Percentiles rank a stretch among this genome's conserved stretches.
phyloP scores from a whole-genome alignment of 2,113 vertebrate species.

The Dicentrarchus labrax region DNA sequence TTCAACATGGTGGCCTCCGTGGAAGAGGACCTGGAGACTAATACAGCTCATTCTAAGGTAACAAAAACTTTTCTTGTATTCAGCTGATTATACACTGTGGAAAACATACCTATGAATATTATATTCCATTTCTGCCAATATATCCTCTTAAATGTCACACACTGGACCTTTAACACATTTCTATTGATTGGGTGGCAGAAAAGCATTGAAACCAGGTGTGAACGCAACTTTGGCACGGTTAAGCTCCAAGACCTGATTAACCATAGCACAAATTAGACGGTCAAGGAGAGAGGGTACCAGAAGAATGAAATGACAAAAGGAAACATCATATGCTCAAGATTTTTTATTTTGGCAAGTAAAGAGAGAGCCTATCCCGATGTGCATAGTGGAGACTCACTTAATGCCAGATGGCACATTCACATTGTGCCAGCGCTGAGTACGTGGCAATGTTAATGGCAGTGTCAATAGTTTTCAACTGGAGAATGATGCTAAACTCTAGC shows the following conservation, averaged over 20 bases:
- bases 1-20: too few relatives aligned
- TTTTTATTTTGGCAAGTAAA: constrained; percentile 8
- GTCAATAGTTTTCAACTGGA: not conserved
- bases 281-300: not conserved
- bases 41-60: too few relatives aligned
- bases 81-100: too few relatives aligned
- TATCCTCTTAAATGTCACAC: too few relatives aligned
- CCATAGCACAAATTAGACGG: not conserved
- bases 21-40: too few relatives aligned
- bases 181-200: not conserved
- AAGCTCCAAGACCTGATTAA: not conserved
- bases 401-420: constrained; percentile 8
- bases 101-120: too few relatives aligned
- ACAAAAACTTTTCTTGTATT: too few relatives aligned
- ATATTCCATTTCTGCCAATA: too few relatives aligned
- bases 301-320: not conserved
- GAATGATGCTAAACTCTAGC: constrained; percentile 3
- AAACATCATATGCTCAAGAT: constrained; percentile 1
- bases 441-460: constrained; percentile 17
- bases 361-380: not conserved
- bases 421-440: not conserved
- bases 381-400: not conserved
- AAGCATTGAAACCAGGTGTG: too few relatives aligned
- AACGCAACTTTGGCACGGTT: not conserved
- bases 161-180: not conserved